Percentiles rank a stretch among this genome's conserved stretches.
Conservation (phyloP, 1,140 invertebrate species). For the honey bee (Apis mellifera) region Amel_HAv3.1 CM009940.2:2720001-2720500, state of each 20-base stretch:
- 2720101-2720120: slow-evolving; percentile 10
- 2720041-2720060: slow-evolving; percentile 30
- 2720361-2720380: no score
- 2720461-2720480: no score
- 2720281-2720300: no score
- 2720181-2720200: neutral
- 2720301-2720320: no score
- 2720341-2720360: neutral
- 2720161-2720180: slow-evolving; percentile 13
- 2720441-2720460: no score
- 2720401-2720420: no score
- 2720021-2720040: slow-evolving; percentile 24
- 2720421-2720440: no score
- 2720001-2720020: neutral
- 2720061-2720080: slow-evolving; percentile 17
- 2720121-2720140: slow-evolving; percentile 15
- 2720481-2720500: no score
- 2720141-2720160: slow-evolving; percentile 21
- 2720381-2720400: no score
- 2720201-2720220: slow-evolving; percentile 15
- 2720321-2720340: no score
- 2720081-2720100: slow-evolving; percentile 13
- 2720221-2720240: neutral
- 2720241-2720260: neutral
- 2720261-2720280: neutral